Evolutionary conservation across 2,888 invertebrate species (phyloP).

Genomic region (Isotomurus palustris): DNA sequence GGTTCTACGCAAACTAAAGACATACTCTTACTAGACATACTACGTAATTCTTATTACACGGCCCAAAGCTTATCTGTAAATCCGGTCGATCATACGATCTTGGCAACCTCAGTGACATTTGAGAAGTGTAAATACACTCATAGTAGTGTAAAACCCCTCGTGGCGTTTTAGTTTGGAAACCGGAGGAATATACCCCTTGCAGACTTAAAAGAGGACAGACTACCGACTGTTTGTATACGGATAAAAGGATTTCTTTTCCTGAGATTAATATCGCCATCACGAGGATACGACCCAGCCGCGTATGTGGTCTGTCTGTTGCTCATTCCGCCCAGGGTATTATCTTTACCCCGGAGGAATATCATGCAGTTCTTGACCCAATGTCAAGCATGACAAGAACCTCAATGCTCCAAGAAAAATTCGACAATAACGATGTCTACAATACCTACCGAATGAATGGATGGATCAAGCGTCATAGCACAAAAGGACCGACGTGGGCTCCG

Average conservation of each 20-base stretch:
- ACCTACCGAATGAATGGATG: not conserved
- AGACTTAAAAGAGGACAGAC: not conserved
- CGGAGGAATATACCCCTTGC: not conserved
- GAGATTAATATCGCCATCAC: conserved; percentile 4
- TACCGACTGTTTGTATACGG: not conserved
- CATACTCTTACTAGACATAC: too few relatives aligned
- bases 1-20: not conserved
- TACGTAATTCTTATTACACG: not conserved
- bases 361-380: too few relatives aligned
- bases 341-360: too few relatives aligned
- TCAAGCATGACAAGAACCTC: too few relatives aligned
- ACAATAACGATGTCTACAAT: not conserved
- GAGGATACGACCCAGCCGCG: not conserved
- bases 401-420: not conserved
- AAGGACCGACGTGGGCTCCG: too few relatives aligned
- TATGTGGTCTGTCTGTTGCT: not conserved
- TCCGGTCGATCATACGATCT: not conserved
- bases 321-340: not conserved
- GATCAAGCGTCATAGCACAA: not conserved
- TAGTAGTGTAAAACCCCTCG: not conserved
- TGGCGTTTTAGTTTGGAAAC: not conserved
- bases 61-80: not conserved
- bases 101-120: not conserved
- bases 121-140: not conserved
- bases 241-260: not conserved